These are phyloP conservation scores for Diadophis punctatus DNA, from an alignment of 2,113 vertebrate genomes.

Conservation along the genomic window DNA sequence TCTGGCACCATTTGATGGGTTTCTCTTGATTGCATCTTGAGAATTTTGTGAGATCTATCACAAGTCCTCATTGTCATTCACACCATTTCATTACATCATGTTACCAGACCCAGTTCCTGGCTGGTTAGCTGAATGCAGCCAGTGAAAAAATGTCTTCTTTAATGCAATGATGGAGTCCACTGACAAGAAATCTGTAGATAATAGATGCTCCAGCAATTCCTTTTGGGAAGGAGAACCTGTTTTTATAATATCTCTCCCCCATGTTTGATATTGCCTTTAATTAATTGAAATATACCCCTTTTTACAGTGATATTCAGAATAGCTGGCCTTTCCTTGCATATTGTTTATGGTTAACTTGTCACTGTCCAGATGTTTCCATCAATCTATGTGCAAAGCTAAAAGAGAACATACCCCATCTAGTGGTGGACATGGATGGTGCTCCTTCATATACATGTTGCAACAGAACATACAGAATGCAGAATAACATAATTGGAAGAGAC, in stretches of 20 bases:
- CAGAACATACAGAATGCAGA: background rate
- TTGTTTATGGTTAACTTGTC: background rate
- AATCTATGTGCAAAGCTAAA: background rate
- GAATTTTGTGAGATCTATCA: slow-evolving; percentile 58
- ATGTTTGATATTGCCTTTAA: slow-evolving; percentile 1
- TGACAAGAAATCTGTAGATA: slow-evolving; percentile 53
- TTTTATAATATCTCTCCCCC: slow-evolving; percentile 45
- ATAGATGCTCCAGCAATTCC: slow-evolving; percentile 44
- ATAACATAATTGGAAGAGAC: too few species aligned
- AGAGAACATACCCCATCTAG: background rate
- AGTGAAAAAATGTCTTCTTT: slow-evolving; percentile 58
- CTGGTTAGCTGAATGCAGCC: slow-evolving; percentile 68
- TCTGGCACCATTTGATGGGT: slow-evolving; percentile 46
- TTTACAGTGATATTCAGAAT: slow-evolving; percentile 4
- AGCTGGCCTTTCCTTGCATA: background rate
- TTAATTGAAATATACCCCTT: background rate
- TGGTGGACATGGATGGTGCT: background rate
- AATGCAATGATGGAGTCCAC: slow-evolving; percentile 41
- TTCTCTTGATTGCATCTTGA: slow-evolving; percentile 57
- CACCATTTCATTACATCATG: slow-evolving; percentile 60
- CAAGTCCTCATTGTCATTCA: slow-evolving; percentile 61
- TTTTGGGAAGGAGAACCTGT: slow-evolving; percentile 47
- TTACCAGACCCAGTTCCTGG: slow-evolving; percentile 55
- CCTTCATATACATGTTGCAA: background rate
- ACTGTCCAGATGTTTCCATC: background rate